phyloP scores from a whole-genome alignment of 1,140 invertebrate species.

The Homalodisca vitripennis region DNA sequence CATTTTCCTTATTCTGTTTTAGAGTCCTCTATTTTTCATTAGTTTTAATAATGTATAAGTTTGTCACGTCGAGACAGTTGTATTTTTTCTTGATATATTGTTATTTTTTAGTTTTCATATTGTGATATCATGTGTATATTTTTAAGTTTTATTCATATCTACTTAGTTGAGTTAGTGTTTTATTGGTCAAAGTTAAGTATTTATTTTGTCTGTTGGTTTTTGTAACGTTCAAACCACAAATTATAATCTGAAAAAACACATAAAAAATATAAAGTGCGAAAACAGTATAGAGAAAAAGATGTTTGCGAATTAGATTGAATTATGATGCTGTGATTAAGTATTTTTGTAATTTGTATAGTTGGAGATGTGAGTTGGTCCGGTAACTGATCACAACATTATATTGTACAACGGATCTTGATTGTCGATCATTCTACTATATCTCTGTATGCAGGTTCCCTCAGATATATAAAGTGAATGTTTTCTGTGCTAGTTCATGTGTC shows the following conservation, averaged over 20 bases:
- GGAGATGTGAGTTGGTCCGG: background rate
- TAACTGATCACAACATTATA: background rate
- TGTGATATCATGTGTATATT: conserved; percentile 21
- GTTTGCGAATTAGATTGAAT: background rate
- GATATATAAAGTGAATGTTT: background rate
- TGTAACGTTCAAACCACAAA: background rate
- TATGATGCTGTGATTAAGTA: background rate
- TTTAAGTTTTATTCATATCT: conserved; percentile 21
- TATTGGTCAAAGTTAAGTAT: conserved; percentile 22
- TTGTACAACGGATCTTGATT: background rate
- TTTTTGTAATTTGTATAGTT: background rate
- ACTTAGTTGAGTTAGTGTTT: conserved; percentile 22
- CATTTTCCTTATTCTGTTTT: background rate
- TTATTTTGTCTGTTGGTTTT: conserved; percentile 20
- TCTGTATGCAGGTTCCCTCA: background rate
- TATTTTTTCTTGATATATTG: conserved; percentile 9
- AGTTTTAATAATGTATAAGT: background rate
- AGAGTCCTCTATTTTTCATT: conserved; percentile 9
- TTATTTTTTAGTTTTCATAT: conserved; percentile 26
- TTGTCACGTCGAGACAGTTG: background rate
- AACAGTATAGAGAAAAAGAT: background rate
- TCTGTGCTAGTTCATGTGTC: too few relatives aligned
- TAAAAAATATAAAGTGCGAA: background rate
- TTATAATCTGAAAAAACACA: background rate
- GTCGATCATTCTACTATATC: background rate